Evolutionary conservation across 2,888 invertebrate species (phyloP).

Genomic region (Ypsolopha scabrella): DNA sequence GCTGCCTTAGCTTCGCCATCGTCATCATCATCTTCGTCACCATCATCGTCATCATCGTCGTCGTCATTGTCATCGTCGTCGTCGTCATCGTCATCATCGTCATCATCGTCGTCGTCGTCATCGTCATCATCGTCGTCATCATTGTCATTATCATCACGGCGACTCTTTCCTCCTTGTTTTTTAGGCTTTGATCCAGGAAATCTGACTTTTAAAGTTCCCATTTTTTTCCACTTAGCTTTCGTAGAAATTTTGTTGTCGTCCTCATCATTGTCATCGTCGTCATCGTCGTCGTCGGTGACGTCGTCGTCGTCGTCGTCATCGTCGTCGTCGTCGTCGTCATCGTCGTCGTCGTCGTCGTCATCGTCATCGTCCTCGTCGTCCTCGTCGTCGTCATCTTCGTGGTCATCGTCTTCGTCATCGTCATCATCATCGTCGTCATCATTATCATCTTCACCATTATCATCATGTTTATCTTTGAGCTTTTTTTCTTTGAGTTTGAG

Average conservation of each 20-base stretch:
- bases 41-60: constrained; percentile 39
- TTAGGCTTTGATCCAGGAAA: constrained; percentile 13
- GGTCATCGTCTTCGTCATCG: constrained; percentile 50
- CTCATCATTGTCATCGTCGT: constrained; percentile 49
- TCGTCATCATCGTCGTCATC: constrained; percentile 39
- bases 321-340: constrained; percentile 31
- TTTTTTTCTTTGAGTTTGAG: constrained; percentile 20
- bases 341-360: constrained; percentile 32
- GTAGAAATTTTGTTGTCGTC: constrained; percentile 37
- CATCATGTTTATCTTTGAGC: constrained; percentile 24
- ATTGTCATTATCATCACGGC: constrained; percentile 41
- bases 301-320: constrained; percentile 24
- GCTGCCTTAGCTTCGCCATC: too few species aligned
- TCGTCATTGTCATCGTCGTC: constrained; percentile 53
- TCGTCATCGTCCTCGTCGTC: constrained; percentile 42
- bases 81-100: constrained; percentile 50
- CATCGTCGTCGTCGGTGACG: constrained; percentile 47
- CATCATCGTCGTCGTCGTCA: constrained; percentile 43
- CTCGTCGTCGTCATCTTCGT: constrained; percentile 58
- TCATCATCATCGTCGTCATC: constrained; percentile 60
- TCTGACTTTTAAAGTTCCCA: background rate
- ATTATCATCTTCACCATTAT: constrained; percentile 55
- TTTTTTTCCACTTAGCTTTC: constrained; percentile 6
- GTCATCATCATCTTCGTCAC: constrained; percentile 24
- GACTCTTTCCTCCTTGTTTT: constrained; percentile 13